Conservation (phyloP, 2,113 vertebrate species). For the Pluvianellus socialis region DNA sequence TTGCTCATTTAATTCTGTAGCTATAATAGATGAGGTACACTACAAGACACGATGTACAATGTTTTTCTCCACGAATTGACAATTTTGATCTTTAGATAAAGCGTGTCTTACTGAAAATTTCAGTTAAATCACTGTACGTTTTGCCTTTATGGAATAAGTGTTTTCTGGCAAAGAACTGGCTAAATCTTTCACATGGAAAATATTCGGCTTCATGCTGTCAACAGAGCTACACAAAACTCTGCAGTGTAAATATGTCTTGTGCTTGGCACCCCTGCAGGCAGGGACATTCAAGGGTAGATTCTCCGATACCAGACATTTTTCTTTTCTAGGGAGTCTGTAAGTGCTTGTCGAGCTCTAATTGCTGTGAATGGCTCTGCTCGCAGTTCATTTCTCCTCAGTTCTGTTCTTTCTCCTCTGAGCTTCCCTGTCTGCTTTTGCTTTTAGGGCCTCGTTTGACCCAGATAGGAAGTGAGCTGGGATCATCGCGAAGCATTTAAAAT, state of each 20-base stretch:
- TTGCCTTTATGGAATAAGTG: neutral
- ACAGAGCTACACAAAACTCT: neutral
- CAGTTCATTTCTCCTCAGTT: neutral
- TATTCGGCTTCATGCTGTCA: neutral
- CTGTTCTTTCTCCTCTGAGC: neutral
- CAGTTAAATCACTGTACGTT: neutral
- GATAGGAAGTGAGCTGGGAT: conserved; percentile 58
- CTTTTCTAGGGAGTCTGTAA: neutral
- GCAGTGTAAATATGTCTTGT: neutral
- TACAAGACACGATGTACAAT: neutral
- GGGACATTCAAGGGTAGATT: neutral
- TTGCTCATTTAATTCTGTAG: neutral
- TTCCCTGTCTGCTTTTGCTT: conserved; percentile 22
- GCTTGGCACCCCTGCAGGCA: neutral
- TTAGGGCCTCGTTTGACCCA: conserved; percentile 12
- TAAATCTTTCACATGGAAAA: neutral
- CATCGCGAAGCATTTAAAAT: conserved; percentile 21
- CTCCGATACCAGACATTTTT: neutral
- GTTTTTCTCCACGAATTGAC: neutral
- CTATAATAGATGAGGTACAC: neutral
- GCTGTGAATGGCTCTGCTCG: neutral
- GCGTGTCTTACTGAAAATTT: neutral
- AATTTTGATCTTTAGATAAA: neutral
- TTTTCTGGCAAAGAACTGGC: neutral
- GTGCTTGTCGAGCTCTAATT: neutral